Evolutionary conservation across 2,113 vertebrate genomes (phyloP), one percentile per base, ranked within the genome.

Genomic region (Kryptolebias marmoratus): DNA sequence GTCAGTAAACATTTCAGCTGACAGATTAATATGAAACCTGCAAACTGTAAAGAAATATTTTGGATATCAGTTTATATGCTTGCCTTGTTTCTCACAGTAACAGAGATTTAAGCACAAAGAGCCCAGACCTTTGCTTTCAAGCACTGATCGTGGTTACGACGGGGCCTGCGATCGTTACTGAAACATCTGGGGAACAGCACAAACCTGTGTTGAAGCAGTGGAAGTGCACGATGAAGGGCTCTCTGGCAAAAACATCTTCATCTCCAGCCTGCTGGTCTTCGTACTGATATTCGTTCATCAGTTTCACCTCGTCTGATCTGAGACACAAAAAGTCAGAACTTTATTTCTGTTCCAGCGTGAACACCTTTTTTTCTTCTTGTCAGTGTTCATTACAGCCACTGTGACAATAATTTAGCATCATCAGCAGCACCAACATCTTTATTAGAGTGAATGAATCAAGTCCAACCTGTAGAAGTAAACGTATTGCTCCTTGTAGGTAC

Each of bases 391-490:
- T 9, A 42, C 39, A 10, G 9, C 10, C 39, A 42, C 39, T 42
- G 39, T 42, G 39, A 10, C 9, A 9, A 42, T 42, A 42, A 9
- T 42, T 42, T 42, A 42, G 1, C 39, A 42, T 42, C 39, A 42
- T 10, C 39, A 42, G 10, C 39, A 42, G 10, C 5, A 5, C 5
- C 22, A 22, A 22, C 39, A 10, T 8, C 5, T 42, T 42, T 42
- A 10, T 42, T 10, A 42, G 39, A 42, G 12, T 32, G 3, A 52
- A 16, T 56, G 59, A 64, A 47, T 5, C 30, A 13, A 4, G 30
- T 31, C 52, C 32, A 8, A 92, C 91, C 90, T 83, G 82, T 86
- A 92, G 69, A 92, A 83, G 61, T 85, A 92, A 12, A 91, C 85
- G 16, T 82, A 91, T 67, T 87, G 70, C 61, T 92, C 90, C 65